Conservation (phyloP, 2,888 invertebrate species). For the Euzophera pinguis region DNA sequence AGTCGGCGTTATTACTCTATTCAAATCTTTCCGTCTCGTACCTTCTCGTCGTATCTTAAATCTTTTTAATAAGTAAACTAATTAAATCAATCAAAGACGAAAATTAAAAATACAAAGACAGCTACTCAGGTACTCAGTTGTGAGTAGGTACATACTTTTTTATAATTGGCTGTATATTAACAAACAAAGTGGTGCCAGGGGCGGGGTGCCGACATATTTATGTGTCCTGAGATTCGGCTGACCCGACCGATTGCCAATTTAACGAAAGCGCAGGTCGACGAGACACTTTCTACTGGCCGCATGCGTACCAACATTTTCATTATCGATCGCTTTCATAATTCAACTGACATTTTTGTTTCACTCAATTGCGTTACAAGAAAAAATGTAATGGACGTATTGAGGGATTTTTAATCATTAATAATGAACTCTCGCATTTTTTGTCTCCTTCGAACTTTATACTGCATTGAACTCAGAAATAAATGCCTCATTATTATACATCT, state of each 20-base stretch:
- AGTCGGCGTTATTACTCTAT: too few relatives aligned
- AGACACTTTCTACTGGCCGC: conserved; percentile 74
- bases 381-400: conserved; percentile 37
- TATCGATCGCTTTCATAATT: conserved; percentile 77
- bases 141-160: conserved; percentile 54
- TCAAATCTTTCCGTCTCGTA: too few relatives aligned
- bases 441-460: conserved; percentile 8
- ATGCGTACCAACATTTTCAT: conserved; percentile 69
- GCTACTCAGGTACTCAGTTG: conserved; percentile 37
- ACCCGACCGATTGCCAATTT: conserved; percentile 66
- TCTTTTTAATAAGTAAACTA: conserved; percentile 29
- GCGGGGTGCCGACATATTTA: conserved; percentile 71
- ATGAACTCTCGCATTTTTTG: conserved; percentile 25
- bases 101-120: conserved; percentile 67
- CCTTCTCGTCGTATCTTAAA: neutral
- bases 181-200: conserved; percentile 69
- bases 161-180: conserved; percentile 73
- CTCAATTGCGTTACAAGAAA: conserved; percentile 55
- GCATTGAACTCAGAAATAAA: conserved; percentile 10
- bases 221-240: conserved; percentile 60
- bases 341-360: conserved; percentile 75
- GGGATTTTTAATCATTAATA: conserved; percentile 38
- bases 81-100: conserved; percentile 46
- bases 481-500: conserved; percentile 6
- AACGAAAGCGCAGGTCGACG: conserved; percentile 66